Conservation (phyloP, 1,140 invertebrate species). For the Trialeurodes vaporariorum region DNA sequence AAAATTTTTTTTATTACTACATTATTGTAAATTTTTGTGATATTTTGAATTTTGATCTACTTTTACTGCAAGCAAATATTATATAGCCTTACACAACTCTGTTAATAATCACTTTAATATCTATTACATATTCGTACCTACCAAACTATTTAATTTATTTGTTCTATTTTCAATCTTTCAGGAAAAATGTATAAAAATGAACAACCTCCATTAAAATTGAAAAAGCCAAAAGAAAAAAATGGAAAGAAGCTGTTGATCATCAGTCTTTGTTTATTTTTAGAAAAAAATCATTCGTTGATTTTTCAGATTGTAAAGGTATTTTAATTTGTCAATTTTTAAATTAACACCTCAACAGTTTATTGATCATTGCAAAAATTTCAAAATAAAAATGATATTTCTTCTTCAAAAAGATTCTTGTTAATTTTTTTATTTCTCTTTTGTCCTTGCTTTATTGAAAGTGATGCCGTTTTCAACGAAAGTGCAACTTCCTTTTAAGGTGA, state of each 20-base stretch:
- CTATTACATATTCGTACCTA: background rate
- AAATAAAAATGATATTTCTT: background rate
- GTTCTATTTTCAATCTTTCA: background rate
- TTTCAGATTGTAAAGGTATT: background rate
- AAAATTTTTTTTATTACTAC: background rate
- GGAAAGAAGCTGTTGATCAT: background rate
- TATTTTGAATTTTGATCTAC: background rate
- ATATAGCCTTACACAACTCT: background rate
- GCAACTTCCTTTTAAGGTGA: too few relatives aligned
- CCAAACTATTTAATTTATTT: background rate
- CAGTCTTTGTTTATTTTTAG: background rate
- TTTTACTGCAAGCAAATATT: conserved; percentile 1
- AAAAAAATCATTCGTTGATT: background rate
- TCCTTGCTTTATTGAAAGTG: too few relatives aligned
- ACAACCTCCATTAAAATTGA: too few relatives aligned
- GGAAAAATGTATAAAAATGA: background rate
- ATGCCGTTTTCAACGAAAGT: too few relatives aligned
- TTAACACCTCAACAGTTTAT: background rate
- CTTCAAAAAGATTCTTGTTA: too few relatives aligned
- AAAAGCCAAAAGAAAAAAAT: background rate
- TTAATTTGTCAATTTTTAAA: background rate
- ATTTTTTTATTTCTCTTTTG: too few relatives aligned
- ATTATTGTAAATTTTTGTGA: background rate
- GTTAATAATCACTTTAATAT: conserved; percentile 1
- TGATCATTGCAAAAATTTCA: background rate